Evolutionary conservation across 37 sponge, comb jelly and placozoan species (phyloP).

Genomic region (Halisarca cf. caerulea): DNA sequence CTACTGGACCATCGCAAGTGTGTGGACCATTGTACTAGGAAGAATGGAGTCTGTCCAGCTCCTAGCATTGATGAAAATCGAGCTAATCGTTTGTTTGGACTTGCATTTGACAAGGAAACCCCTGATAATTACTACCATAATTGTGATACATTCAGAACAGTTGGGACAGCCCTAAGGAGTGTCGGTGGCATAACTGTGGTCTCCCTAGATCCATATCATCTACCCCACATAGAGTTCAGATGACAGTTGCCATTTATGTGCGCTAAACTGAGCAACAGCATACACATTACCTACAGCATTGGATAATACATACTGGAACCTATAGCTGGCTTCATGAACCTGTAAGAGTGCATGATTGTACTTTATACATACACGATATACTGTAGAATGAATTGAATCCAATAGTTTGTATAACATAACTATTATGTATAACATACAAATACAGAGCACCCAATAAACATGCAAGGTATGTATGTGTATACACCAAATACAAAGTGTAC

Average conservation of each 20-base stretch:
- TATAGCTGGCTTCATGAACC: too few species aligned
- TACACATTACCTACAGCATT: too few species aligned
- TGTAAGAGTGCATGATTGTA: too few species aligned
- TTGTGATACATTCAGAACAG: conserved; percentile 29
- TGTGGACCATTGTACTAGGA: conserved; percentile 11
- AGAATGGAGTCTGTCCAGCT: conserved; percentile 9
- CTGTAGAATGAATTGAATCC: too few species aligned
- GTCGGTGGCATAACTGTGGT: conserved; percentile 14
- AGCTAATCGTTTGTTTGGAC: not conserved
- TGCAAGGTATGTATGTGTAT: too few species aligned
- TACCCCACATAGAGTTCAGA: not conserved
- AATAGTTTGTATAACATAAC: too few species aligned
- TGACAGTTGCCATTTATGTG: conserved; percentile 18
- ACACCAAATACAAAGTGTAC: too few species aligned
- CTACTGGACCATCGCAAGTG: conserved; percentile 12
- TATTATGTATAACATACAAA: too few species aligned
- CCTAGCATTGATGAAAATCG: not conserved
- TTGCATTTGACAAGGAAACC: conserved; percentile 25
- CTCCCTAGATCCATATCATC: not conserved
- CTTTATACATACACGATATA: too few species aligned
- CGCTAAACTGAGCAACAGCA: too few species aligned
- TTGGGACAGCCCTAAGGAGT: not conserved
- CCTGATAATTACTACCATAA: conserved; percentile 4
- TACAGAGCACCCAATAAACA: too few species aligned
- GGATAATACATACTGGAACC: too few species aligned